Evolutionary conservation across 35 echinoderm and acorn worm genomes (phyloP).

Genomic region (Chiridota heheva): DNA sequence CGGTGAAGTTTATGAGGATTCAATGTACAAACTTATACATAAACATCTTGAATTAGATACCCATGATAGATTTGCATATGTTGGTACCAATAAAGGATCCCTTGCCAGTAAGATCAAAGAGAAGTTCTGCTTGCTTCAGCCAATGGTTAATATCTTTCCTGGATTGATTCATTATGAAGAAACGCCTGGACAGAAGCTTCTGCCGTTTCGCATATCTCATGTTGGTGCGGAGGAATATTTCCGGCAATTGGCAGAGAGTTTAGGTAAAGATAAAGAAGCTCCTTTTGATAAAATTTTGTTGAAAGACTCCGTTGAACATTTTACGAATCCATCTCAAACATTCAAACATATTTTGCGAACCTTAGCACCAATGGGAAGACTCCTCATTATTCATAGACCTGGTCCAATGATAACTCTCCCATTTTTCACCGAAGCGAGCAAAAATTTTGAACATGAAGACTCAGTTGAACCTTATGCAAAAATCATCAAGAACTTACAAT

Average conservation of each 20-base stretch:
- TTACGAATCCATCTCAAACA: constrained; percentile 64
- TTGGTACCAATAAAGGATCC: constrained; percentile 77
- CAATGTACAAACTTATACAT: constrained; percentile 83
- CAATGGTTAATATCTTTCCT: constrained; percentile 95
- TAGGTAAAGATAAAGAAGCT: constrained; percentile 51
- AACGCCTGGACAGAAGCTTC: constrained; percentile 68
- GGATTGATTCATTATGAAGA: constrained; percentile 91
- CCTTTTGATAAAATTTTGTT: constrained; percentile 97
- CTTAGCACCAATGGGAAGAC: constrained; percentile 52
- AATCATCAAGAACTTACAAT: constrained; percentile 73
- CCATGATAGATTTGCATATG: constrained; percentile 89
- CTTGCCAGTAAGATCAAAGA: constrained; percentile 85
- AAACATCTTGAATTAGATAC: constrained; percentile 97
- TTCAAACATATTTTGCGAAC: constrained; percentile 81
- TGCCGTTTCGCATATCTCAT: constrained; percentile 87
- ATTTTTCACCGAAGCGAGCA: constrained; percentile 76
- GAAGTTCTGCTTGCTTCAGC: constrained; percentile 90
- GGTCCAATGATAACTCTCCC: constrained; percentile 92
- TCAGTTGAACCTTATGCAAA: constrained; percentile 85
- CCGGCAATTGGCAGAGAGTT: constrained; percentile 69
- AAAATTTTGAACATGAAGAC: constrained; percentile 69
- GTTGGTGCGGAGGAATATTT: constrained; percentile 95
- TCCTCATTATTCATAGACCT: constrained; percentile 87
- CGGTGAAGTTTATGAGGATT: constrained; percentile 79
- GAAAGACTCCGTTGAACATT: constrained; percentile 85